These are phyloP conservation scores for Gracilinanus agilis DNA, from an alignment of 2,113 vertebrate genomes.

Conservation along the genomic window DNA sequence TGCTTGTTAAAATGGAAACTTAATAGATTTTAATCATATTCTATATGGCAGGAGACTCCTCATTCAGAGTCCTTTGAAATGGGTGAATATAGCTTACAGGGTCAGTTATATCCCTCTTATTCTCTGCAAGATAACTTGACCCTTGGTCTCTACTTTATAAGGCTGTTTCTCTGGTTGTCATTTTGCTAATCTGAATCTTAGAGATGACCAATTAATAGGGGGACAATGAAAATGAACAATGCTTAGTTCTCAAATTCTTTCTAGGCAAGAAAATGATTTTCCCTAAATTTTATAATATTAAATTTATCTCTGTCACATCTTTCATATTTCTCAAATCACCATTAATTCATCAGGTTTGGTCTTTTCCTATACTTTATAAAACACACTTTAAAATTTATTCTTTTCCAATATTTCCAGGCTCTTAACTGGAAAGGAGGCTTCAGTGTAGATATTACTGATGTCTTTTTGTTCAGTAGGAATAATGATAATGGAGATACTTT, in stretches of 20 bases:
- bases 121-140: constrained; percentile 7
- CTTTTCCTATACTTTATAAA: not conserved
- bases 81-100: not conserved
- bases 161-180: constrained; percentile 40
- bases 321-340: constrained; percentile 14
- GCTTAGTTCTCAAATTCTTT: not conserved
- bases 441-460: not conserved
- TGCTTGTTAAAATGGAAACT: constrained; percentile 8
- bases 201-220: constrained; percentile 10
- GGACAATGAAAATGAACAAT: not conserved
- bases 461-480: constrained; percentile 1
- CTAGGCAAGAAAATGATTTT: not conserved
- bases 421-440: constrained; percentile 26
- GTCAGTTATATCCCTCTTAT: not conserved
- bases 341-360: not conserved
- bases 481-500: not conserved
- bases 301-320: not conserved
- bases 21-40: not conserved
- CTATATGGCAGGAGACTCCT: not conserved
- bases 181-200: not conserved
- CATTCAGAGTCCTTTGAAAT: constrained; percentile 3
- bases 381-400: constrained; percentile 30
- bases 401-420: not conserved
- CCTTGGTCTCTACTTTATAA: constrained; percentile 34
- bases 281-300: not conserved